Evolutionary conservation across 2,113 vertebrate genomes (phyloP).

Genomic region (Delphinus delphis): DNA sequence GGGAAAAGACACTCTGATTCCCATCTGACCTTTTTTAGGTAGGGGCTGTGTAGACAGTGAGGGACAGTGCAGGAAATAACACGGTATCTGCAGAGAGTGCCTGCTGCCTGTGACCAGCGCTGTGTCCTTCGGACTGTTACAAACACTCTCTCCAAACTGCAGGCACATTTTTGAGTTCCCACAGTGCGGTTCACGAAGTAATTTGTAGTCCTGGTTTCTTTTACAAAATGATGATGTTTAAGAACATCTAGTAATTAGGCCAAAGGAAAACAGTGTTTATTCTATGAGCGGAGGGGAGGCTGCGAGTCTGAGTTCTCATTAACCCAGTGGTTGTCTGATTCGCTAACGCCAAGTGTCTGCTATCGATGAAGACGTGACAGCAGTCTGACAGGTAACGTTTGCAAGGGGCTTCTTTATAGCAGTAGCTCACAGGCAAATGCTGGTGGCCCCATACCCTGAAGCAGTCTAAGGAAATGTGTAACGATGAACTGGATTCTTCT

Average conservation of each 20-base stretch:
- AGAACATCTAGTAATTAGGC: slow-evolving; percentile 57
- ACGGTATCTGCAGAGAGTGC: not conserved
- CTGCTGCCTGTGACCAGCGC: rapidly evolving
- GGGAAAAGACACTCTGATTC: not conserved
- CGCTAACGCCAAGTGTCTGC: not conserved
- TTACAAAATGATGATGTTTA: slow-evolving; percentile 57
- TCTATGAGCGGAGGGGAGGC: not conserved
- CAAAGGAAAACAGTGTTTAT: slow-evolving; percentile 56
- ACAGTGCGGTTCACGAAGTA: not conserved
- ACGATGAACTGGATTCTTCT: not conserved
- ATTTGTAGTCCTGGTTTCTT: slow-evolving; percentile 37
- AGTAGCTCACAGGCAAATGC: not conserved
- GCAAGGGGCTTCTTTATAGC: not conserved
- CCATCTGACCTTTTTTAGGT: not conserved
- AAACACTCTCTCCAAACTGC: not conserved
- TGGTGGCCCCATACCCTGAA: too few relatives aligned
- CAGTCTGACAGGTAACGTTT: not conserved
- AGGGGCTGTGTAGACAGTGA: not conserved
- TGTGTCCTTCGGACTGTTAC: not conserved
- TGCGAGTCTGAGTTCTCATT: slow-evolving; percentile 27
- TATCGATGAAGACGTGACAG: not conserved
- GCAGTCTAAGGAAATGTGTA: not conserved
- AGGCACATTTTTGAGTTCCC: slow-evolving; percentile 4
- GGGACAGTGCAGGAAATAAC: not conserved
- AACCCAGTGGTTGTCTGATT: not conserved